A percentile compares a stretch with the other conserved stretches of the same genome.
Evolutionary conservation across 2,888 invertebrate species (phyloP).

Genomic region (Oegoconia quadripuncta): DNA sequence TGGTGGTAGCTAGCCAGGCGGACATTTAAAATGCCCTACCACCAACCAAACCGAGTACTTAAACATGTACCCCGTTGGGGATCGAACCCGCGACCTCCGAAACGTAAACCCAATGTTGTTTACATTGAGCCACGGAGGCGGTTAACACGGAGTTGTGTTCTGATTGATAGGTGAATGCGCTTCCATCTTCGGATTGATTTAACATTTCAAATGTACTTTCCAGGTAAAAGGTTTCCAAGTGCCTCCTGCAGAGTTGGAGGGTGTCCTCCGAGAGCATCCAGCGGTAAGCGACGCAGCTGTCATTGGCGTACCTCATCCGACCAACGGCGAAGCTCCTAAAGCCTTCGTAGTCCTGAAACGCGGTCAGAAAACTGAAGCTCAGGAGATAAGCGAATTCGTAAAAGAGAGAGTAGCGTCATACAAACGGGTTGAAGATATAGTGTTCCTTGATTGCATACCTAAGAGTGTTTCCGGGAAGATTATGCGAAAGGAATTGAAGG

Average conservation of each 20-base stretch:
- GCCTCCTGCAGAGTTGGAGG: constrained; percentile 93
- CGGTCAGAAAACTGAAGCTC: constrained; percentile 31
- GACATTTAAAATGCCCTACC: no score
- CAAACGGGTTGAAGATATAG: constrained; percentile 83
- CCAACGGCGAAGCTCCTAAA: constrained; percentile 74
- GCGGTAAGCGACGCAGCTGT: constrained; percentile 90
- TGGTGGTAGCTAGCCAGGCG: no score
- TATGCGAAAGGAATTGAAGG: constrained; percentile 81
- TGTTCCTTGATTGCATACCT: constrained; percentile 81
- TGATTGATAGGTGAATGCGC: no score
- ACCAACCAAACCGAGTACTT: no score
- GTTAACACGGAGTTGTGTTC: no score
- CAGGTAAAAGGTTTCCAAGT: constrained; percentile 87
- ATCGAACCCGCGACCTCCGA: no score
- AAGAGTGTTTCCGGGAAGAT: constrained; percentile 86
- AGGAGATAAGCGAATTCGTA: constrained; percentile 80
- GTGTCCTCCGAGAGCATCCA: constrained; percentile 84
- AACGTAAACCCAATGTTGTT: no score
- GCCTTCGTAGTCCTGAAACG: constrained; percentile 19
- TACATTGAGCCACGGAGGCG: no score
- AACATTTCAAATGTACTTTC: no score
- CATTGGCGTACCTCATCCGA: constrained; percentile 85
- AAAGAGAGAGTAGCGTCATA: constrained; percentile 83
- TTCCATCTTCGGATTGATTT: no score
- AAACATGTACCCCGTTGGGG: no score